phyloP scores from a whole-genome alignment of 2,797 vertebrate species.

The Choloepus didactylus region DNA sequence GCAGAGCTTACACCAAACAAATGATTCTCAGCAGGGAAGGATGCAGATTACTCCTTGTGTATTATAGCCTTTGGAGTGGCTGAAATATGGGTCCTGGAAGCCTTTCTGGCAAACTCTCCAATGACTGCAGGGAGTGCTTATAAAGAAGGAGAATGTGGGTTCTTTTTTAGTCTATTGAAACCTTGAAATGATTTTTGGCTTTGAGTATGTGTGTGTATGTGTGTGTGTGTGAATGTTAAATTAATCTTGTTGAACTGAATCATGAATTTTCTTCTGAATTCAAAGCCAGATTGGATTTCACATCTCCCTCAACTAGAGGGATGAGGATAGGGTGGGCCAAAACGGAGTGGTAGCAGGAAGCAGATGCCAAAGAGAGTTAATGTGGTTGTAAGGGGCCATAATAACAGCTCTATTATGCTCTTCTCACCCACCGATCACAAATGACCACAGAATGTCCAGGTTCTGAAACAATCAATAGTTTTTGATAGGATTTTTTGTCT shows the following conservation, averaged over 20 bases:
- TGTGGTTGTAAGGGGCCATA: background rate
- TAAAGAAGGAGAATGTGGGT: slow-evolving; percentile 46
- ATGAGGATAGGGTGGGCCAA: background rate
- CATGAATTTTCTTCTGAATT: slow-evolving; percentile 17
- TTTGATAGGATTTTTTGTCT: background rate
- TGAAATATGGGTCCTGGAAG: slow-evolving; percentile 63
- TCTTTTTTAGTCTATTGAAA: slow-evolving; percentile 47
- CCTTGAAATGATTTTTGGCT: slow-evolving; percentile 9
- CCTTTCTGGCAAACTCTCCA: slow-evolving; percentile 54
- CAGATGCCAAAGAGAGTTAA: background rate
- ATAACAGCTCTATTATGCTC: background rate
- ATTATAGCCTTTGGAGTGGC: background rate
- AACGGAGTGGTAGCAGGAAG: background rate
- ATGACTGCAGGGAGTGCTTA: slow-evolving; percentile 52
- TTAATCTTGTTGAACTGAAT: slow-evolving; percentile 37
- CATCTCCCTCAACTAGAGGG: background rate
- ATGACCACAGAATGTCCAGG: background rate
- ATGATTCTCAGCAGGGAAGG: slow-evolving; percentile 85
- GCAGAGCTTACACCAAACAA: slow-evolving; percentile 80
- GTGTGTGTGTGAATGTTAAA: background rate
- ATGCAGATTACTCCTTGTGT: slow-evolving; percentile 81
- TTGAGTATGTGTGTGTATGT: background rate
- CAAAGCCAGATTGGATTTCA: slow-evolving; percentile 32
- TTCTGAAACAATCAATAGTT: background rate
- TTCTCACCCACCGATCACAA: background rate